Base-by-base conservation (phyloP, 2,888 invertebrate species). In the Hirudinaria manillensis region DNA sequence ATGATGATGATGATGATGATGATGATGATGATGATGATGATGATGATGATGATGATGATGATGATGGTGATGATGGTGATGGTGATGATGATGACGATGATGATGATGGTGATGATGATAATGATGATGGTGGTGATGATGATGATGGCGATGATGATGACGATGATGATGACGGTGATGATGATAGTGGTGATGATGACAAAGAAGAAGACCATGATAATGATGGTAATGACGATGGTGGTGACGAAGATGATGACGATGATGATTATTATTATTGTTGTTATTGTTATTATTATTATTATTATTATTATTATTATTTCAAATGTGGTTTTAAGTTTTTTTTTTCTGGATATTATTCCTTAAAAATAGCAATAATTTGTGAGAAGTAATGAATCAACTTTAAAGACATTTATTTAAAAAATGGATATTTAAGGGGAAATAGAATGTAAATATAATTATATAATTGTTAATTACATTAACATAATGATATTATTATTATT, bases 31-130 rank as follows among this genome's bases (percentile, higher is more conserved):
- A 36, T 70, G 34, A 36, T 70, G 34, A 70, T 70, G 6, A 70
- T 70, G 34, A 70, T 70, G 34, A 36, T 70, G 34, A 36, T 70
- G 34, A 72, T 72, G 32, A 72, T 72, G 73, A 56, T 65, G 38
- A 6, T 73, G 24, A 6, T 36, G 66, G 3, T 67, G 73, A 3
- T 68, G 61, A 29, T 32, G 61, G 36, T 70, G 74, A 67, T 74
- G 74, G 32, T 74, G 74, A 67, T 74, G 74, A 34, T 74, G 74
- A 74, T 74, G 74, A 74, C 67, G 66, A 74, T 74, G 74, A 74
- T 74, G 66, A 74, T 74, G 66, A 74, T 67, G 74, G 27, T 74
- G 74, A 74, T 74, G 74, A 67, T 74, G 74, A 74, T 74, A 24
- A 27, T 65, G 66, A 36, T 70, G 74, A 32, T 74, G 74, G 32